These are phyloP conservation scores for Microdon myrmicae DNA, from an alignment of 2,888 invertebrate species.

Conservation along the genomic window DNA sequence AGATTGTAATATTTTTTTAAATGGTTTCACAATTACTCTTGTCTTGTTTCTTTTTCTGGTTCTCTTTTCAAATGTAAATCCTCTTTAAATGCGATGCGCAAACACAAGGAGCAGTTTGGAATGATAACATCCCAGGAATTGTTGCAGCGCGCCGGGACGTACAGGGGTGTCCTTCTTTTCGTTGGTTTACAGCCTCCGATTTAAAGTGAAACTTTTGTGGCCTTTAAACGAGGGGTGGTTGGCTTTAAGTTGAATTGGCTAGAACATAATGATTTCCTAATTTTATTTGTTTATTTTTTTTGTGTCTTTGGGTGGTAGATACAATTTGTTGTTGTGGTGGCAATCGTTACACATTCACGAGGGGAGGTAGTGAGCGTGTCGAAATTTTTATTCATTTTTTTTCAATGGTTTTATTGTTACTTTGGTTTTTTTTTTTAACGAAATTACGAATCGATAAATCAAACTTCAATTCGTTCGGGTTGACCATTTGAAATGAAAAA, in stretches of 20 bases:
- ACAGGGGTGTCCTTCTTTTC: conserved; percentile 15
- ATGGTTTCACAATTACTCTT: conserved; percentile 52
- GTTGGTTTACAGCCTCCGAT: conserved; percentile 30
- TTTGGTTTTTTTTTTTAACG: too few relatives aligned
- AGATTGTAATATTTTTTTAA: conserved; percentile 53
- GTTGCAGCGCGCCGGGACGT: conserved; percentile 1
- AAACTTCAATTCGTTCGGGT: conserved; percentile 45
- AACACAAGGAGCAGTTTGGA: conserved; percentile 35
- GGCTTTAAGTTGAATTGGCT: conserved; percentile 45
- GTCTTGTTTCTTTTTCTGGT: conserved; percentile 9
- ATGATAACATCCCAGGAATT: conserved; percentile 36
- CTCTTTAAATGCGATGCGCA: conserved; percentile 50
- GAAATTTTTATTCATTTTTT: conserved; percentile 20
- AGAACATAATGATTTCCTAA: conserved; percentile 52
- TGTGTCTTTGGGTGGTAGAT: background rate
- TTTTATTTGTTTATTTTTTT: conserved; percentile 32
- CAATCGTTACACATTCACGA: too few relatives aligned
- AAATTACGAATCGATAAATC: conserved; percentile 46
- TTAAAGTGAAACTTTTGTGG: conserved; percentile 39
- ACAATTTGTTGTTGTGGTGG: too few relatives aligned
- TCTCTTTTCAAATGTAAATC: conserved; percentile 45
- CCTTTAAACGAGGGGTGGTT: conserved; percentile 24
- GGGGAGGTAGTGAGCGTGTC: background rate
- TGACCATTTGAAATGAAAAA: conserved; percentile 40
- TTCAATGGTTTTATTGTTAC: too few relatives aligned